Base-by-base conservation (phyloP, 2,888 invertebrate genomes). In the Cheilosia vulpina region DNA sequence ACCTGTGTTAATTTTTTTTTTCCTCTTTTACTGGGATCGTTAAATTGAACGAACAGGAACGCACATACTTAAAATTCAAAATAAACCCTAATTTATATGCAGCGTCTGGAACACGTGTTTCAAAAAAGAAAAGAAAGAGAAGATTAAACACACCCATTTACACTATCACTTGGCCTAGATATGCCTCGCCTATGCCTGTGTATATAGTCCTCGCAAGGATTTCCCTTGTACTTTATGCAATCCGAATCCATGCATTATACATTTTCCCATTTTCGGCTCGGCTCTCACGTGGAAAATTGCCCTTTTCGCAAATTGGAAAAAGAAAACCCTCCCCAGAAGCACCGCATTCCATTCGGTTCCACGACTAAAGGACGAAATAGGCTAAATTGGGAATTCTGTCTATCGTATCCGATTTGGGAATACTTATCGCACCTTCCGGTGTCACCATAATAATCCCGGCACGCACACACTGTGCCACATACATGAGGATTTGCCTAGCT, bases 71-170 rank as follows among this genome's bases (percentile, higher is more conserved):
- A 57, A 85, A 76, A 76, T 85, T 76, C 68, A 77, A 85, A 85
- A 81, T 85, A 81, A 81, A 72, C 45, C 81, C 85, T 76, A 81
- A 85, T 85, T 85, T 85, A 81, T 76, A 85, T 85, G 81, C 85
- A 81, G 72, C 68, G 76, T 81, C 81, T 68, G 62, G 41, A 69
- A 77, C 81, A 81, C 71, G 66, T 85, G 80, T 66, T 66, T 19
- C 62, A 47, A 71, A 13, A 27, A 65, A 5, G 34, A 24, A 60
- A 21, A 27, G 11, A 45, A 53, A 57, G 21, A 38, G 52, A 45
- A 38, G 7, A 55, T 41, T 47, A 58, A 38, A 31, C 38, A 24
- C 41, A 19, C 57, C 41, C 38, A 66, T 11, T 41, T 19, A 7
- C 43, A 27, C 38, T 52, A 50, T 38, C 27, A 7, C 11, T 15